Evolutionary conservation across 2,888 invertebrate species (phyloP).

Genomic region (Heteromyza rotundicornis): DNA sequence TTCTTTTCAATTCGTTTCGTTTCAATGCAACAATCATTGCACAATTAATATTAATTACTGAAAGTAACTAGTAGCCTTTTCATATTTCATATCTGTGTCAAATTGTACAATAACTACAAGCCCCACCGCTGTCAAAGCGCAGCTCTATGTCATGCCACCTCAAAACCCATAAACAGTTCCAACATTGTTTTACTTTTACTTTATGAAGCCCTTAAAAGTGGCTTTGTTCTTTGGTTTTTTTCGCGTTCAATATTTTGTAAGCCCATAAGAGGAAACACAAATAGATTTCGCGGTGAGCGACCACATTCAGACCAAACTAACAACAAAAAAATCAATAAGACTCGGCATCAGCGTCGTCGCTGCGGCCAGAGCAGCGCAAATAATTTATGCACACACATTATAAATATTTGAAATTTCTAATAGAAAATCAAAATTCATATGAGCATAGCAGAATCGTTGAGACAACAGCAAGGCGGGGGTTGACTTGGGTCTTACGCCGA

Average conservation of each 20-base stretch:
- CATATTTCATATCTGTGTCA: too few relatives aligned
- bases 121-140: too few relatives aligned
- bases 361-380: background rate
- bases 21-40: too few relatives aligned
- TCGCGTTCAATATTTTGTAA: background rate
- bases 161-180: background rate
- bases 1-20: too few relatives aligned
- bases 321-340: background rate
- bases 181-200: background rate
- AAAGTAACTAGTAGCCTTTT: too few relatives aligned
- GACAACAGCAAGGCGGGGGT: background rate
- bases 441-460: background rate
- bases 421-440: background rate
- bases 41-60: too few relatives aligned
- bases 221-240: background rate
- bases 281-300: background rate
- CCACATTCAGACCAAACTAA: background rate
- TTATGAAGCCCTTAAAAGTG: background rate
- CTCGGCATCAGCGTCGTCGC: background rate
- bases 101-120: too few relatives aligned
- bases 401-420: background rate
- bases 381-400: background rate
- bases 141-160: background rate
- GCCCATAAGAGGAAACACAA: background rate
- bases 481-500: constrained; percentile 34